Percentiles rank a stretch among this genome's conserved stretches.
These are phyloP conservation scores for Crematogaster levior DNA, from an alignment of 2,888 invertebrate genomes.

Conservation along the genomic window DNA sequence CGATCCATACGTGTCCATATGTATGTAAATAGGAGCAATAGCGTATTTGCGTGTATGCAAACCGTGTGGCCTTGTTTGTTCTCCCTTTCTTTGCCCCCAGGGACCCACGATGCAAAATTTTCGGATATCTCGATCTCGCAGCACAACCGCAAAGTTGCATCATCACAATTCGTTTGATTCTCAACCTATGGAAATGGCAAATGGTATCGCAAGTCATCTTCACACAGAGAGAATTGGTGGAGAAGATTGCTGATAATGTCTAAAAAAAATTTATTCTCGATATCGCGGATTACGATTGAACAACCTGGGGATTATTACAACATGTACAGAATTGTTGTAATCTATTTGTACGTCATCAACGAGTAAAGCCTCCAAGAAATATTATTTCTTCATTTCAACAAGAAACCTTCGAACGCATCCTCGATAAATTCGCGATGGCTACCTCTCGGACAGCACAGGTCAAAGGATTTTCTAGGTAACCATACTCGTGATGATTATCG, in stretches of 20 bases:
- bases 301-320: not conserved
- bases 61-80: conserved; percentile 62
- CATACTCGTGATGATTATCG: conserved; percentile 74
- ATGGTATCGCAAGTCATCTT: not conserved
- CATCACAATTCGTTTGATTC: not conserved
- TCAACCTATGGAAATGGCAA: not conserved
- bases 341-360: not conserved
- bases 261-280: not conserved
- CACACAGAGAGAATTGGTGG: not conserved
- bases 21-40: conserved; percentile 75
- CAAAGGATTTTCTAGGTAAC: conserved; percentile 75
- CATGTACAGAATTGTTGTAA: not conserved
- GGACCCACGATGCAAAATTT: conserved; percentile 54
- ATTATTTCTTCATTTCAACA: conserved; percentile 26
- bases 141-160: not conserved
- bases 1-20: conserved; percentile 77
- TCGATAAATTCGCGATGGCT: conserved; percentile 9
- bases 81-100: not conserved
- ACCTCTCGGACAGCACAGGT: conserved; percentile 63
- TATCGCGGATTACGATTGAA: not conserved
- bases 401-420: conserved; percentile 15
- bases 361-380: conserved; percentile 2
- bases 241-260: not conserved
- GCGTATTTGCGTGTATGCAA: conserved; percentile 56
- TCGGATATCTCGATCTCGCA: conserved; percentile 27